phyloP scores from a whole-genome alignment of 92 coral and sea anemone species.

The Paragorgia papillata region DNA sequence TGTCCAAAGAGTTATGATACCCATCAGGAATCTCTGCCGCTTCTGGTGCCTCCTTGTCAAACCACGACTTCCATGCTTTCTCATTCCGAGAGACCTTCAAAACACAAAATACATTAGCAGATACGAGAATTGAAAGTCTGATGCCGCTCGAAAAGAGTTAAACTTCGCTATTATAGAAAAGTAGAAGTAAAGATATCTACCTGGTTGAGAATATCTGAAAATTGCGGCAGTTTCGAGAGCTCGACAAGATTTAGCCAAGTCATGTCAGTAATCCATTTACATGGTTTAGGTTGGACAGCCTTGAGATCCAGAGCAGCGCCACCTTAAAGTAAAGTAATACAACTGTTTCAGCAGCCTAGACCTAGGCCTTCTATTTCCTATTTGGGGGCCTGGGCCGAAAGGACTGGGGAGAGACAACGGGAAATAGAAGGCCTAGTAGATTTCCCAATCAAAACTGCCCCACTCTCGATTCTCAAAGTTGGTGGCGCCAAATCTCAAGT shows the following conservation, averaged over 20 bases:
- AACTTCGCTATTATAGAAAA: too few species aligned
- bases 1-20: constrained; percentile 91
- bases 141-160: too few species aligned
- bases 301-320: constrained; percentile 95
- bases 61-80: constrained; percentile 98
- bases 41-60: constrained; percentile 95
- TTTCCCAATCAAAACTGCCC: too few species aligned
- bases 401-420: too few species aligned
- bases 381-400: too few species aligned
- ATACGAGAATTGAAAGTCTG: too few species aligned
- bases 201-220: constrained; percentile 92
- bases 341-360: neutral
- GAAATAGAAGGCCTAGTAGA: too few species aligned
- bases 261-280: constrained; percentile 93
- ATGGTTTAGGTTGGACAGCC: constrained; percentile 88
- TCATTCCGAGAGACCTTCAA: constrained; percentile 88
- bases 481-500: too few species aligned
- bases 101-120: neutral
- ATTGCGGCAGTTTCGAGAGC: constrained; percentile 86
- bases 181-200: too few species aligned
- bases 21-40: constrained; percentile 98
- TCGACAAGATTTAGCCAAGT: constrained; percentile 95
- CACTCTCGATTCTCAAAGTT: too few species aligned
- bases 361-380: too few species aligned
- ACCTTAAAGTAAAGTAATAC: constrained; percentile 52